Conservation (phyloP, 2,888 invertebrate species). For the Emmelina monodactyla region DNA sequence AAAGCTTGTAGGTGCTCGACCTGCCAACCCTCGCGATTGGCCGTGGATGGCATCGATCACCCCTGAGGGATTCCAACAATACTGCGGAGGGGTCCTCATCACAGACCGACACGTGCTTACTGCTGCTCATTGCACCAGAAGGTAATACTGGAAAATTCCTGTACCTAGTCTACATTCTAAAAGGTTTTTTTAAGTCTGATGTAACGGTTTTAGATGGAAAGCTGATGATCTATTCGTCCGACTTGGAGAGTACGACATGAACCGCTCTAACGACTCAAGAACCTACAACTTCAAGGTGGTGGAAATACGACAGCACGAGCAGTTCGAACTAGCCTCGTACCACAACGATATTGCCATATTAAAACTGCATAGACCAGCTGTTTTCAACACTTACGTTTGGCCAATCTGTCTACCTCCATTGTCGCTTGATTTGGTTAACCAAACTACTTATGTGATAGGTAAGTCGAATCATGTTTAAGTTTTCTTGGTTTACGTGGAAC, state of each 20-base stretch:
- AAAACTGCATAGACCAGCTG: slow-evolving; percentile 69
- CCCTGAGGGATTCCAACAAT: slow-evolving; percentile 64
- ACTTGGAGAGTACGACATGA: slow-evolving; percentile 84
- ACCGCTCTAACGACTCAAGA: slow-evolving; percentile 70
- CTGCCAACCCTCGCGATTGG: slow-evolving; percentile 75
- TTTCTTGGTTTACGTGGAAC: background rate
- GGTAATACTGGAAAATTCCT: too few species aligned
- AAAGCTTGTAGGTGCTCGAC: slow-evolving; percentile 69
- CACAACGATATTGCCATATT: slow-evolving; percentile 82
- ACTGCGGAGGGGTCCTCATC: slow-evolving; percentile 83
- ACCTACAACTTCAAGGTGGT: slow-evolving; percentile 73
- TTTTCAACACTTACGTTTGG: slow-evolving; percentile 82
- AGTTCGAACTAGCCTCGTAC: slow-evolving; percentile 72
- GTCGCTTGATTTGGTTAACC: slow-evolving; percentile 65
- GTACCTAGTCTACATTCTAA: too few species aligned
- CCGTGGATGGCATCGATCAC: slow-evolving; percentile 87
- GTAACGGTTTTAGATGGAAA: slow-evolving; percentile 45
- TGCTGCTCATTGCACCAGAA: slow-evolving; percentile 76
- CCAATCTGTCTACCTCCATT: slow-evolving; percentile 83
- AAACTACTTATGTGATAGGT: slow-evolving; percentile 74
- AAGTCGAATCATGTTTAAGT: slow-evolving; percentile 16
- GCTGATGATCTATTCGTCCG: slow-evolving; percentile 72
- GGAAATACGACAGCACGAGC: slow-evolving; percentile 71
- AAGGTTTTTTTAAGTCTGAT: too few species aligned
- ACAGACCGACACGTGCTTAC: slow-evolving; percentile 81